phyloP scores from a whole-genome alignment of 2,113 vertebrate genomes.

The Misgurnus anguillicaudatus region DNA sequence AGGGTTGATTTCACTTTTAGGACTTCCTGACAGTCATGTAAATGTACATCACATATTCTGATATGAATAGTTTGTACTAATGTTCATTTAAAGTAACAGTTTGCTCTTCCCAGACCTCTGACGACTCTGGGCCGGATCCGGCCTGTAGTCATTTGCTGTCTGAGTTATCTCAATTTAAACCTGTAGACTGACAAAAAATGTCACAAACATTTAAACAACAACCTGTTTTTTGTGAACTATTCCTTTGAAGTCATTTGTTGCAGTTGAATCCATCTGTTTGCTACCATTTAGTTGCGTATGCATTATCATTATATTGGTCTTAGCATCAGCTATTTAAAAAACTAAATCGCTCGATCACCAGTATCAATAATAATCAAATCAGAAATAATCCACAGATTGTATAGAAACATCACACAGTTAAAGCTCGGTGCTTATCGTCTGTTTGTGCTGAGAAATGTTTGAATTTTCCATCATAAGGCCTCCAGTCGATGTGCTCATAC shows the following conservation, averaged over 20 bases:
- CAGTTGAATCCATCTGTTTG: not conserved
- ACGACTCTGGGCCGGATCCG: no score
- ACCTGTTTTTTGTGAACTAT: not conserved
- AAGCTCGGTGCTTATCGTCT: constrained; percentile 27
- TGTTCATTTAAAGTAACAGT: no score
- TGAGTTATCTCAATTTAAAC: no score
- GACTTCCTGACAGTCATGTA: no score
- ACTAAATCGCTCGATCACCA: not conserved
- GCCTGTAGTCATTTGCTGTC: no score
- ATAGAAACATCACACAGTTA: not conserved
- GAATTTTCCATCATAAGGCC: constrained; percentile 69
- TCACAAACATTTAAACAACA: no score
- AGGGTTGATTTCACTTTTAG: no score
- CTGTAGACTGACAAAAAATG: no score
- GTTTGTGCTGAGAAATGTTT: constrained; percentile 2
- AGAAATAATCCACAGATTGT: constrained; percentile 11
- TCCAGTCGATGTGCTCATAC: constrained; percentile 81
- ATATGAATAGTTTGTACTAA: no score
- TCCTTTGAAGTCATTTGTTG: not conserved
- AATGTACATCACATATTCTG: no score
- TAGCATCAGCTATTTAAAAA: not conserved
- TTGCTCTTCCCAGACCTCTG: no score
- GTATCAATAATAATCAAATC: not conserved
- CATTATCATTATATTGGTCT: not conserved
- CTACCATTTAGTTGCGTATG: no score